These are phyloP conservation scores for Botia kubotai DNA, from an alignment of 2,797 vertebrate genomes.

Conservation along the genomic window DNA sequence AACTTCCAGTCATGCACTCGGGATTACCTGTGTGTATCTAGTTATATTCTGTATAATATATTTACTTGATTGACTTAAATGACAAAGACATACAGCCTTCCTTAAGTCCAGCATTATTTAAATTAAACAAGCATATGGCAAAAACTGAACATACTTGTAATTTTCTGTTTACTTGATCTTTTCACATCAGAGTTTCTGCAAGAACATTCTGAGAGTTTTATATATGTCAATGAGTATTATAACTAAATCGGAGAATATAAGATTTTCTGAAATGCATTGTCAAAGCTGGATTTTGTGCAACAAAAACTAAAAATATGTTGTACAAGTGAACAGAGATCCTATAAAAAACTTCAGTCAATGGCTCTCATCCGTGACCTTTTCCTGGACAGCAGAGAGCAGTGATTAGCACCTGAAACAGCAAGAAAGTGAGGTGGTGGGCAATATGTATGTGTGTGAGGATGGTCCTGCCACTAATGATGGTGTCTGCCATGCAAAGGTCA, in stretches of 20 bases:
- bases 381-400: conserved; percentile 55
- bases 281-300: background rate
- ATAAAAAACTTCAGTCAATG: conserved; percentile 59
- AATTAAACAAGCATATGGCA: conserved; percentile 40
- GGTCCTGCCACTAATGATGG: conserved; percentile 34
- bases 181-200: background rate
- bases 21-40: conserved; percentile 54
- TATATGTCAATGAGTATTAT: background rate
- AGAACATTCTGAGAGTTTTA: background rate
- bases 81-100: conserved; percentile 43
- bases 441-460: conserved; percentile 1
- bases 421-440: background rate
- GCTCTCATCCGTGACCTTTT: conserved; percentile 65
- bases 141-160: conserved; percentile 24
- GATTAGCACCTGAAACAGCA: conserved; percentile 59
- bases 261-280: background rate
- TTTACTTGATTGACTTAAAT: conserved; percentile 37
- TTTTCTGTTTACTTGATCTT: conserved; percentile 33
- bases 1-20: conserved; percentile 37
- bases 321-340: conserved; percentile 56
- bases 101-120: conserved; percentile 42
- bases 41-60: conserved; percentile 47
- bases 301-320: conserved; percentile 3
- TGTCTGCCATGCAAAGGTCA: conserved; percentile 46
- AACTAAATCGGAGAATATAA: background rate